Evolutionary conservation across 2,113 vertebrate genomes (phyloP), one percentile per base, ranked within the genome.

Genomic region (Platysteira castanea): DNA sequence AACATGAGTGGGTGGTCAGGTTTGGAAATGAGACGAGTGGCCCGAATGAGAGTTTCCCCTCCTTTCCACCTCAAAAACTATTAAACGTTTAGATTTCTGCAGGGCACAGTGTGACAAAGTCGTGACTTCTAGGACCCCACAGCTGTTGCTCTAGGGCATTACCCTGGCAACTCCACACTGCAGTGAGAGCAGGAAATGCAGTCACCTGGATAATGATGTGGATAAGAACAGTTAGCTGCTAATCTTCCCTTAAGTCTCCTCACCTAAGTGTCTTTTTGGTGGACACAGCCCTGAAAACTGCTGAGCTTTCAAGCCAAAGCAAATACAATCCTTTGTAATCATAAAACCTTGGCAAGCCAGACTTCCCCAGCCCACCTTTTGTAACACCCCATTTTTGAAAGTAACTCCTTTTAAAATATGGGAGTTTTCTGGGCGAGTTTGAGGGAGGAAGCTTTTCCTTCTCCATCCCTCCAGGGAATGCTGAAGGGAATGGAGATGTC

Each of bases 1-100:
- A 95, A 88, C 69, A 67, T 37, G 88, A 93, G 83, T 92, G 73
- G 56, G 83, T 82, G 83, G 73, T 49, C 90, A 90, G 52, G 95
- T 94, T 93, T 95, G 96, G 96, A 96, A 90, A 96, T 95, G 90
- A 97, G 84, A 88, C 0, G 1, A 70, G 65, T 18, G 22, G 68
- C 44, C 30, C 21, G 28, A 89, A 78, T 20, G 49, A 92, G 39
- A 61, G 71, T 69, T 95, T 90, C 83, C 76, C 65, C 83, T 94
- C 67, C 52, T 89, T 75, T 76, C 90, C 11, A 7, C 35, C 53
- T 78, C 85, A 56, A 68, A 68, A 84, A 78, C 44, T 10, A 21
- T 86, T 37, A 49, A 64, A 60, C n/a, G 50, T 60, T 44, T 54
- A 54, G 50, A 71, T 71, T 50, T 37, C 52, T 47, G 57, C 68